phyloP scores from a whole-genome alignment of 2,888 invertebrate species.

The Ischnura elegans region DNA sequence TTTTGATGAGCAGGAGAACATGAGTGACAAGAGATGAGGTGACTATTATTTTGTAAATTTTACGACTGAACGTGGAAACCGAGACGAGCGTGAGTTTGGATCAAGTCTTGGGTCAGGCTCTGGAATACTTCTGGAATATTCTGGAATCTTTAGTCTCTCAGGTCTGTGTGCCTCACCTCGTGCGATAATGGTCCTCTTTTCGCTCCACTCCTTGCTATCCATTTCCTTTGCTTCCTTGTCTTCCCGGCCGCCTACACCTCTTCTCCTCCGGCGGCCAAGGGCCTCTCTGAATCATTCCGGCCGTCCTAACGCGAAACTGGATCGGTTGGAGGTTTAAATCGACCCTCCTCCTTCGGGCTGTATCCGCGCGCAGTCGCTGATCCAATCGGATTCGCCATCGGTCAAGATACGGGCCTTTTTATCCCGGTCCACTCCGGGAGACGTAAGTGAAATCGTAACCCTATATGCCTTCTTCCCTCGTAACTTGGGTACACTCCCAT shows the following conservation, averaged over 20 bases:
- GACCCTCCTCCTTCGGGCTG: not conserved
- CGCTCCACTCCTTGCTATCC: not conserved
- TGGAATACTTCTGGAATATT: no score
- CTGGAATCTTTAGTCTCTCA: not conserved
- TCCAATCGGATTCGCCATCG: conserved; percentile 13
- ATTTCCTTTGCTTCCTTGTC: not conserved
- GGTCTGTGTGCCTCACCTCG: not conserved
- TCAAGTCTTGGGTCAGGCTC: no score
- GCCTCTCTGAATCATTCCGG: not conserved
- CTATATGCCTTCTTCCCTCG: not conserved
- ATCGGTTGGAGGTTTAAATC: conserved; percentile 24
- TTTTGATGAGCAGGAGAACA: no score
- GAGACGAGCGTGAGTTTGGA: no score
- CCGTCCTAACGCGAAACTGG: conserved; percentile 24
- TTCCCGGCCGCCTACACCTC: not conserved
- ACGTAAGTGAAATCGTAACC: not conserved
- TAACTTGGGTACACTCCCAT: no score
- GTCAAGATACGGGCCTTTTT: not conserved
- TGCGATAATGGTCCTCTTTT: not conserved
- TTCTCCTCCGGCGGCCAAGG: not conserved
- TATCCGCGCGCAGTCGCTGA: not conserved
- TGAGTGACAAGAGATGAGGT: no score
- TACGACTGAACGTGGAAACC: no score
- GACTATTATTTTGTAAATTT: no score
- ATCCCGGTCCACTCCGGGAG: not conserved